A percentile compares a stretch with the other conserved stretches of the same genome.
These are phyloP conservation scores for Nomada ruficornis DNA, from an alignment of 2,888 invertebrate species.

Conservation along the genomic window DNA sequence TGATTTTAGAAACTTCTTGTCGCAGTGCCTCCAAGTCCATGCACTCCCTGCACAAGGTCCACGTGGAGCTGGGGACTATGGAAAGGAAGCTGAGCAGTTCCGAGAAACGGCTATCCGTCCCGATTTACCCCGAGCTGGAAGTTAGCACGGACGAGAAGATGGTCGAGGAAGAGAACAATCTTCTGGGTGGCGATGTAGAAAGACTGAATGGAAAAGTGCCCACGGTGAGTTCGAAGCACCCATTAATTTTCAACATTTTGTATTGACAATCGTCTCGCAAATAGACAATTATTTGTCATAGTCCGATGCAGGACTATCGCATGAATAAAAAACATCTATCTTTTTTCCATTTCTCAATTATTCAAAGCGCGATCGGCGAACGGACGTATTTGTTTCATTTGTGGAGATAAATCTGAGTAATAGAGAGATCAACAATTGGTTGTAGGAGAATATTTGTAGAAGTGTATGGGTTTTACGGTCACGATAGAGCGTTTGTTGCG, in stretches of 20 bases:
- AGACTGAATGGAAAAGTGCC: slow-evolving; percentile 80
- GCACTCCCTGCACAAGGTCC: slow-evolving; percentile 79
- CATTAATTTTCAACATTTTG: background rate
- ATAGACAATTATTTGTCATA: background rate
- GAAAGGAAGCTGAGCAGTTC: slow-evolving; percentile 77
- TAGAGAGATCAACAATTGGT: slow-evolving; percentile 20
- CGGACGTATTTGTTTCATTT: background rate
- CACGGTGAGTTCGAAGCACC: slow-evolving; percentile 70
- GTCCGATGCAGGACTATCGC: too few species aligned
- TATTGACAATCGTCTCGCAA: too few species aligned
- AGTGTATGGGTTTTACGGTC: background rate
- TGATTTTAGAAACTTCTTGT: slow-evolving; percentile 15
- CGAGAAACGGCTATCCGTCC: slow-evolving; percentile 80
- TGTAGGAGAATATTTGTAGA: background rate
- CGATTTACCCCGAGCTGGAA: slow-evolving; percentile 80
- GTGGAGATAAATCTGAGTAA: background rate
- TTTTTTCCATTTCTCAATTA: too few species aligned
- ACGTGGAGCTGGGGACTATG: slow-evolving; percentile 60
- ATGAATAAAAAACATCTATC: too few species aligned
- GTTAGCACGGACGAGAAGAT: slow-evolving; percentile 73
- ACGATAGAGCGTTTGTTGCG: slow-evolving; percentile 4
- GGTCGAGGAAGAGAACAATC: slow-evolving; percentile 81
- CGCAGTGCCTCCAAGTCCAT: slow-evolving; percentile 73
- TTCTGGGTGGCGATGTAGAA: slow-evolving; percentile 80
- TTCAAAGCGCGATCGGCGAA: too few species aligned